Evolutionary conservation across 2,113 vertebrate species (phyloP), one percentile per base, ranked within the genome.

Genomic region (Chloroceryle aenea): DNA sequence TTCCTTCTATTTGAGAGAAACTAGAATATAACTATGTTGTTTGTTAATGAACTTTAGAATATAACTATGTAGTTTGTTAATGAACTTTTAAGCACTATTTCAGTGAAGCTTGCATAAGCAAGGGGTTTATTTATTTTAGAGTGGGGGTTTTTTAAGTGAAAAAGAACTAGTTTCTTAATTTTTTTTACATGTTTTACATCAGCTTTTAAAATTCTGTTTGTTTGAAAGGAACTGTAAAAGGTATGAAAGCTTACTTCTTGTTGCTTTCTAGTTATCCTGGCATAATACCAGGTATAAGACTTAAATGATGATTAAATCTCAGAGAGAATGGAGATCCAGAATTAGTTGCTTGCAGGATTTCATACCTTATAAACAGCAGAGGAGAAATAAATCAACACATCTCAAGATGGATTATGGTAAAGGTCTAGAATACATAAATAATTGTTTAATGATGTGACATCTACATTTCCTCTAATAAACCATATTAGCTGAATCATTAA

Each of bases 221-320:
- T 89, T 91, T 93, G 40, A 90, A 90, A 84, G 40, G 25, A 82
- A n/a, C 32, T 89, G 42, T 71, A 79, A 93, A 76, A 56, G 72
- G 71, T 71, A 87, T 87, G 79, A 92, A 93, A 87, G 58, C 63
- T 89, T 85, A 34, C 63, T 95, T 47, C 45, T 93, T 47, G 0
- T 72, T 88, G 72, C 62, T 93, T 95, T 91, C 87, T 87, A 85
- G 74, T 87, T 91, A 75, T 80, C 30, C 53, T 96, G 94, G 87
- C 73, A 61, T 77, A 90, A 72, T 34, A 91, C 91, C 87, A 90
- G 68, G 52, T 69, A 30, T 76, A 96, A 90, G 29, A 83, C 62
- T 96, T 73, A 90, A 94, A 92, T 77, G 62, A 48, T 90, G 95
- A 96, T 97, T 95, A 92, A 85, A 94, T 89, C 88, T 95, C 61